Evolutionary conservation across 2,113 vertebrate genomes (phyloP), one percentile per base, ranked within the genome.

Genomic region (Lanius ludovicianus): DNA sequence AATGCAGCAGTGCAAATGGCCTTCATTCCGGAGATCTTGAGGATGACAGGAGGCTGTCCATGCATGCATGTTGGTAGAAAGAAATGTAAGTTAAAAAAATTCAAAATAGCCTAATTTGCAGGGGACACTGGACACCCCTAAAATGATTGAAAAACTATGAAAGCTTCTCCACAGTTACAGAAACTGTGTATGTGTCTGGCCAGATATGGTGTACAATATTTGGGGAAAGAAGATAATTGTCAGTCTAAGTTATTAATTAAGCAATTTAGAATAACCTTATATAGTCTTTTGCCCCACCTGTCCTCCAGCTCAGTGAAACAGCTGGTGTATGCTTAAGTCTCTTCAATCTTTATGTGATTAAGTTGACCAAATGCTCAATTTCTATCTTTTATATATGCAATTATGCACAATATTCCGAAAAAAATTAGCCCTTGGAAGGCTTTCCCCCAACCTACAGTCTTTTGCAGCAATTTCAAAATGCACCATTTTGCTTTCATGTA

Each of bases 401-500:
- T 83, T 84, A 88, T 73, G 65, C 59, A 65, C 22, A 78, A 41
- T 77, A 60, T 89, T 92, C 69, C 9, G 22, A 77, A 95, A 93
- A 93, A 95, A 92, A 76, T 13, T 56, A 84, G 69, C 80, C 44
- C 67, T n/a, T 56, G 59, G 74, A 89, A 74, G 77, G 5, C 24
- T 64, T n/a, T 87, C 2, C 23, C 21, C 37, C 53, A 86, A 2
- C 42, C n/a, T 76, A 68, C 55, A 69, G 59, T 56, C 44, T 68
- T 71, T 80, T 94, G 90, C 93, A 95, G 90, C 88, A 80, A 24
- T 84, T 96, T 68, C 50, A 86, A 81, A 95, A 55, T 65, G 75
- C 46, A 68, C 22, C 71, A 12, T 50, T 96, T 89, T 82, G 37
- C 89, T 97, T 96, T 90, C 85, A 73, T 53, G 28, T 62, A 63